Base-by-base conservation (phyloP, 2,888 invertebrate species). In the Biston stratarius region DNA sequence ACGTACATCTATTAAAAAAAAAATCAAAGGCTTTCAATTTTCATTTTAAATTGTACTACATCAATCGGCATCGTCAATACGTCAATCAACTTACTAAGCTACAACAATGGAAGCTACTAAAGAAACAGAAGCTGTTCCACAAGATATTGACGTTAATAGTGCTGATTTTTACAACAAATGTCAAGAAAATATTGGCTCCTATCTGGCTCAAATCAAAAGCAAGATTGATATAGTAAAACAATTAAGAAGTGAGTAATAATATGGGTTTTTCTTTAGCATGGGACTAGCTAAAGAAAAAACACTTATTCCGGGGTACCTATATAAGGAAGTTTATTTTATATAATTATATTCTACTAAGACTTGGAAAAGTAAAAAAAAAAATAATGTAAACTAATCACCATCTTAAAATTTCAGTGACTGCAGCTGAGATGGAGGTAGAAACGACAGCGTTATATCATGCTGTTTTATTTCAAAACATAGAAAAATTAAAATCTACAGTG, bases 351-450 rank as follows among this genome's bases (percentile, higher is more conserved):
- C 24, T 24, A 24, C 24, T 24, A 2, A 24, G 24, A 24, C 24
- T 24, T 24, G 3, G 24, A 24, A 24, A 24, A 24, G 24, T 24
- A 24, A 24, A 24, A 24, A 24, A 24, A 24, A 24, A 24, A 24
- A 24, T 24, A 24, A 2, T 24, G 24, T 24, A 24, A 34, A 3
- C 5, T 36, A 55, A n/a, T n/a, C n/a, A n/a, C n/a, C n/a, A n/a
- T n/a, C 47, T 64, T 12, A n/a, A 24, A 63, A 24, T 58, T 74
- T 73, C 56, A 90, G 91, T 90, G 62, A 60, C 77, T 38, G 88
- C 87, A 45, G 88, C 86, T 38, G 91, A 90, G 75, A 73, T 85
- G 63, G 90, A 90, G 79, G 83, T 89, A 5, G 86, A 90, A 78
- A 84, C 83, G 6, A 89, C 90, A 12, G 84, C 86, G 0, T 67